phyloP scores from a whole-genome alignment of 1,140 invertebrate genomes.

The Cydia pomonella region DNA sequence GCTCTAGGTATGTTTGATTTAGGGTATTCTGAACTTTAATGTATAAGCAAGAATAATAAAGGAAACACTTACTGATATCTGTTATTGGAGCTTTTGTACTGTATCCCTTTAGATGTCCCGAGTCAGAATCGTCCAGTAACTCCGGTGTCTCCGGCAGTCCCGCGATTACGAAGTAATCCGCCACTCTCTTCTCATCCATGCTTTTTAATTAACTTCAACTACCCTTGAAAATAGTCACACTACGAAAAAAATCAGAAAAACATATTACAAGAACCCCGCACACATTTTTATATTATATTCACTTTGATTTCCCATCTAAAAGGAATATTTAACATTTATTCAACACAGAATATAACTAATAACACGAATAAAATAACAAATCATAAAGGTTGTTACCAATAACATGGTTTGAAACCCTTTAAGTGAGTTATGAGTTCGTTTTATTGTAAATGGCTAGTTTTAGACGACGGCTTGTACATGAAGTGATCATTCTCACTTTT shows the following conservation, averaged over 20 bases:
- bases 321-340: not conserved
- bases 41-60: not conserved
- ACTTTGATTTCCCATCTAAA: not conserved
- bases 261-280: not conserved
- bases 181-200: conserved; percentile 92
- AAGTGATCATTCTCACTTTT: conserved; percentile 20
- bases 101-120: conserved; percentile 88
- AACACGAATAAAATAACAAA: conserved; percentile 32
- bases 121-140: conserved; percentile 91
- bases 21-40: too few relatives aligned
- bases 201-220: conserved; percentile 46
- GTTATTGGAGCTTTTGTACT: conserved; percentile 94
- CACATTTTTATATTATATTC: not conserved
- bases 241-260: conserved; percentile 23
- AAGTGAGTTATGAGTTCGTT: conserved; percentile 15
- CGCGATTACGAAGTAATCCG: conserved; percentile 98
- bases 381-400: conserved; percentile 29
- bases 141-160: conserved; percentile 92
- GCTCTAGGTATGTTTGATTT: too few relatives aligned
- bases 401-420: conserved; percentile 24
- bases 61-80: conserved; percentile 83
- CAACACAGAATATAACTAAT: conserved; percentile 9
- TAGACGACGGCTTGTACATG: not conserved
- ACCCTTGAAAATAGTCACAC: conserved; percentile 40
- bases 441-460: conserved; percentile 1